Base-by-base conservation (phyloP, 2,888 invertebrate genomes). In the Lampropteryx suffumata region DNA sequence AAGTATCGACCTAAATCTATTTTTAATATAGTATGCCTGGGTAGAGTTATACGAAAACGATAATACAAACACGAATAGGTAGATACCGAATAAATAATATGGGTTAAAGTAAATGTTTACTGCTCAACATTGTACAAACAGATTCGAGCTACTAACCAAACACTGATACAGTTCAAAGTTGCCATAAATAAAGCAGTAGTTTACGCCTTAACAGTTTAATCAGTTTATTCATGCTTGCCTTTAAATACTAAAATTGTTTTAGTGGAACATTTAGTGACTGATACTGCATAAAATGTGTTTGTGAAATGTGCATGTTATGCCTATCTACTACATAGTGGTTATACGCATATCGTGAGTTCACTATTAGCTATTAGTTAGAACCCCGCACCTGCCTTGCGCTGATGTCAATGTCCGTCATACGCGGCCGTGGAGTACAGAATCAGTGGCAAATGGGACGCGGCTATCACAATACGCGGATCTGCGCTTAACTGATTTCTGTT, bases 371-470 rank as follows among this genome's bases (percentile, higher is more conserved):
- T 75, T 76, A 76, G 73, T 71, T 66, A 66, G 62, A 67, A 66
- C 69, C n/a, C n/a, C 73, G 67, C 86, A 85, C 84, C 86, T 86
- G 85, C 78, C 74, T 64, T 66, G 71, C 69, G 61, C 65, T 60
- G 79, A 82, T 82, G 88, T 88, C 88, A 89, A 86, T 82, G 88
- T 68, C 88, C 88, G 86, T 88, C 85, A 84, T 84, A 80, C 79
- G 78, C 72, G 35, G 34, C 4, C 48, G 30, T 13, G 11, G 43
- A 47, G 39, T 17, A 12, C 43, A 44, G 43, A 48, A n/a, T n/a
- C n/a, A 39, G 32, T 30, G 44, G 40, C 40, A 24, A 32, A 26
- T 12, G 12, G 13, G 43, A 52, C 44, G 34, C 34, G 35, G n/a
- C 10, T 12, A 1, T 29, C 14, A 32, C 9, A 24, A 32, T 45